Base-by-base conservation (phyloP, 1,140 invertebrate species). In the Lanistes nyassanus region DNA sequence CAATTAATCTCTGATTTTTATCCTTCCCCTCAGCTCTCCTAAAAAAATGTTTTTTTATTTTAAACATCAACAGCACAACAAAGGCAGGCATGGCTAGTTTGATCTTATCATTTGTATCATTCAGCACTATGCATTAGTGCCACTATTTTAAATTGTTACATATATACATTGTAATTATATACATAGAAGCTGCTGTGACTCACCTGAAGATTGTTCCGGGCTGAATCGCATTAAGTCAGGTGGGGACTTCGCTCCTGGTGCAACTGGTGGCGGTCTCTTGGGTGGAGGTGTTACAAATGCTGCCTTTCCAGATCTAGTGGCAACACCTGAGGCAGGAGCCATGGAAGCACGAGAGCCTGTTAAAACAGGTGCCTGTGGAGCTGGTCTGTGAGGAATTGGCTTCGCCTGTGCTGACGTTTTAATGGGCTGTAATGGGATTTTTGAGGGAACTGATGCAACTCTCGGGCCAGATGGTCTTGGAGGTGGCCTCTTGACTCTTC, bases 171-270 rank as follows among this genome's bases (percentile, higher is more conserved):
- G n/a, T n/a, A n/a, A n/a, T n/a, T n/a, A n/a, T n/a, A n/a, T n/a
- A n/a, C n/a, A 47, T 1, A 47, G 42, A 1, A 47, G 42, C 19
- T 47, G 42, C 26, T 29, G 29, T 3, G 16, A 3, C 70, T 72
- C 37, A 72, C 70, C 70, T 26, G n/a, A 37, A 13, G 60, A 55
- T 26, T 53, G 70, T 34, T 80, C 80, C 36, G 82, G 84, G 71
- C 82, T 84, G 77, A 85, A 84, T 2, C 77, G 68, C 69, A 84
- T 85, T 29, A 84, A 79, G 62, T 84, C 81, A 62, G 34, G 23
- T n/a, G 70, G 55, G n/a, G 70, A 60, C 29, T 29, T 70, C 34
- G 23, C 56, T 31, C 56, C 70, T 21, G 26, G 42, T 47, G 42
- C 42, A 47, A 47, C 9, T 13, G 70, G 70, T 29, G 70, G 70